Base-by-base conservation (phyloP, 2,888 invertebrate species). In the Drosophila subquinaria region DNA sequence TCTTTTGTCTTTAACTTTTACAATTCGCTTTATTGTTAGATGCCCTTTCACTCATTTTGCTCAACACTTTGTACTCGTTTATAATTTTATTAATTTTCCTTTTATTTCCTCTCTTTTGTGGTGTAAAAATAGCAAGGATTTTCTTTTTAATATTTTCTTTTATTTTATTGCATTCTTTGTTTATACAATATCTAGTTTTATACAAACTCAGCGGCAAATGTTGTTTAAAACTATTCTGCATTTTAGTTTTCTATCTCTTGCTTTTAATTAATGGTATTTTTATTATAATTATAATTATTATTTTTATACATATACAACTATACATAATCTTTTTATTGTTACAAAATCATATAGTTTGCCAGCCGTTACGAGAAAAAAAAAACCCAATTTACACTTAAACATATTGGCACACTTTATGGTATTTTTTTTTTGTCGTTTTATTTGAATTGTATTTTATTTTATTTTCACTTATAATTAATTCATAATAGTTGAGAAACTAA, bases 331-430 rank as follows among this genome's bases (percentile, higher is more conserved):
- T 67, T 64, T 83, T 75, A 73, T 84, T 84, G 73, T 79, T 87
- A 83, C 87, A 87, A 78, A 82, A 75, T 72, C 69, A 56, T 64
- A 43, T 60, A 63, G 69, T 67, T 67, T 76, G 69, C 72, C 73
- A 74, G 67, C 76, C 64, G 36, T 70, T 65, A 51, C 47, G 48
- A 64, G 47, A 57, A 80, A 76, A 79, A 79, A 77, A 71, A 73
- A 59, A 74, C 69, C 45, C 71, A 74, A 80, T 80, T 71, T 76
- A 83, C 87, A 86, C 84, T 79, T 87, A 90, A 76, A 81, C 75
- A 67, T 90, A 90, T 90, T 90, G 90, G 90, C 90, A 90, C 90
- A 90, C 87, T 74, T 90, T 80, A 70, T 68, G 75, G 67, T 83
- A 85, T 20, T 69, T 70, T 72, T 55, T 35, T 17, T 61, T 9